Evolutionary conservation across 2,888 invertebrate species (phyloP), one percentile per base, ranked within the genome.

Genomic region (Parapristionchus giblindavisi): DNA sequence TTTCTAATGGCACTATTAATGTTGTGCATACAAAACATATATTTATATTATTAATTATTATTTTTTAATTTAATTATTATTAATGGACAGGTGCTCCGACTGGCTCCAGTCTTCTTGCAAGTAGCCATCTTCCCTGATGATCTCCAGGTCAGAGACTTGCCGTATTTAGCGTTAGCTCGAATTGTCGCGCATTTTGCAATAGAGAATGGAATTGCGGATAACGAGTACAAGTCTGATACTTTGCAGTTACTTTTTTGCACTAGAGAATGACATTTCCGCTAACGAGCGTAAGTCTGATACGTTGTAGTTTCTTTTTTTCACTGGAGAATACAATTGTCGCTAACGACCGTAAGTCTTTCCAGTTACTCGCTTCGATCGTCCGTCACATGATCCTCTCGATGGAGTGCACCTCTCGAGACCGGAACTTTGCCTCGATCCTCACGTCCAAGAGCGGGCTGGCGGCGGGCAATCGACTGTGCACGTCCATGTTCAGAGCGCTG

Each of bases 351-450:
- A 17, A 24, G 6, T 14, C n/a, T 6, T 24, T 56, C 72, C 58
- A 84, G 83, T 24, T 78, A 4, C 52, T 84, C 5, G 78, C 79
- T 24, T 75, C 73, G 24, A 75, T 80, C n/a, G 80, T 79, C 63
- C 83, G 83, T 21, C 80, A 84, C 51, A 48, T 84, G 38, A 78
- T 83, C 24, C 74, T 78, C n/a, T 84, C 84, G 0, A 63, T 84
- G 71, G 83, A 82, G 77, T 4, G 65, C 77, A 3, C 71, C 76
- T 0, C 38, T 11, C 36, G 32, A 21, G 70, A 70, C 6, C 36
- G 29, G 2, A 70, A 70, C 38, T 70, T 70, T 29, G 70, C 52
- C 6, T 70, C 70, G 34, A 54, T 70, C 38, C 70, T 70, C 54
- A 54, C 43, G 6, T 70, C 70, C 1, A 70, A 70, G 48, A 54